These are phyloP conservation scores for Archivesica marissinica DNA, from an alignment of 1,140 invertebrate genomes.

Conservation along the genomic window DNA sequence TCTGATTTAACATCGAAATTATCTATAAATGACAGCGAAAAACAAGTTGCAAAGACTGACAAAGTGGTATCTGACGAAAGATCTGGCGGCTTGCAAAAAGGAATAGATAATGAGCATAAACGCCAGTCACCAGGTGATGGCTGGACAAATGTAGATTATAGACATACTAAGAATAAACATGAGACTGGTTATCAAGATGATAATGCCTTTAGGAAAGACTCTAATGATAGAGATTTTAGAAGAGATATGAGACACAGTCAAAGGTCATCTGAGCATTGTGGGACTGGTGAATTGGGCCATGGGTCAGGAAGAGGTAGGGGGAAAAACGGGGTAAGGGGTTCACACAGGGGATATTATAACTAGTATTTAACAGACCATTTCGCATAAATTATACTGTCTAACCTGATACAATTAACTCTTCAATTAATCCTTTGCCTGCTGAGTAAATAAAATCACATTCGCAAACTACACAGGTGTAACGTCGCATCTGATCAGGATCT, in stretches of 20 bases:
- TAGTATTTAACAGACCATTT: too few relatives aligned
- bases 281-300: not conserved
- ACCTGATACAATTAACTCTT: too few relatives aligned
- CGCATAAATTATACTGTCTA: too few relatives aligned
- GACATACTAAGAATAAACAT: not conserved
- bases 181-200: conserved; percentile 41
- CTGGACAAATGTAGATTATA: conserved; percentile 32
- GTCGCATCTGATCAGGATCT: too few relatives aligned
- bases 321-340: conserved; percentile 14
- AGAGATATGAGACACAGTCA: not conserved
- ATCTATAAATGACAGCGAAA: not conserved
- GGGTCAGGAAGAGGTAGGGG: not conserved
- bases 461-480: too few relatives aligned
- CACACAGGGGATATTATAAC: conserved; percentile 5
- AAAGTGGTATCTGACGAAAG: not conserved
- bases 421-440: too few relatives aligned
- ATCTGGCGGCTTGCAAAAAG: not conserved
- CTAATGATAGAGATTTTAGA: not conserved
- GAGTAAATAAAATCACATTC: too few relatives aligned
- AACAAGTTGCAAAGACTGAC: not conserved
- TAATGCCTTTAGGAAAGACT: not conserved
- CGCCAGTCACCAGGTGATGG: not conserved
- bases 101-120: not conserved
- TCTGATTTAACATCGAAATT: conserved; percentile 1
- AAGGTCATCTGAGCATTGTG: not conserved